phyloP scores from a whole-genome alignment of 1,140 invertebrate genomes.

The Aphaenogaster floridana region DNA sequence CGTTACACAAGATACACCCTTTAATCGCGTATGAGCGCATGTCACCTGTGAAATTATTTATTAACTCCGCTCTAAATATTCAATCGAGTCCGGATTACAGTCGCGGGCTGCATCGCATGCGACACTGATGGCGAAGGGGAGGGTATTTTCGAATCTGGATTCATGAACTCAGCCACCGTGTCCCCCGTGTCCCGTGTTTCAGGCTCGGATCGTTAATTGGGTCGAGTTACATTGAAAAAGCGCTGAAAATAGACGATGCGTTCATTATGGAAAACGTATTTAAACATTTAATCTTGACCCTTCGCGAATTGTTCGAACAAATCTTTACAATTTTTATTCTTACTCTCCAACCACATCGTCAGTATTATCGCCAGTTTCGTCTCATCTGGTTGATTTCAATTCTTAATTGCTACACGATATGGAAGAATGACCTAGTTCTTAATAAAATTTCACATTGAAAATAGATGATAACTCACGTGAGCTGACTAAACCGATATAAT shows the following conservation, averaged over 20 bases:
- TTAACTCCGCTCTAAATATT: conserved; percentile 42
- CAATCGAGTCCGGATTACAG: conserved; percentile 5
- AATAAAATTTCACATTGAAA: conserved; percentile 8
- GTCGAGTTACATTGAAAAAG: conserved; percentile 29
- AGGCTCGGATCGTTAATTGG: conserved; percentile 24
- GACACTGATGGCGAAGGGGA: neutral
- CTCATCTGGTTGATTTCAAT: neutral
- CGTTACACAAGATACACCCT: conserved; percentile 42
- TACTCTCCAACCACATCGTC: neutral
- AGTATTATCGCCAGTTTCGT: neutral
- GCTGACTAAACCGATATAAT: neutral
- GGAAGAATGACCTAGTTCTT: neutral
- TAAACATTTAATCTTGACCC: conserved; percentile 43
- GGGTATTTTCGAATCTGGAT: conserved; percentile 30
- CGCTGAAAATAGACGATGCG: neutral
- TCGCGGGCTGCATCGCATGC: neutral
- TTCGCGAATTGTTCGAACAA: neutral
- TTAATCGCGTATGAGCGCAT: conserved; percentile 45
- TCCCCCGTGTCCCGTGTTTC: neutral
- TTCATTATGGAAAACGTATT: conserved; percentile 14
- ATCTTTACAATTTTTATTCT: neutral
- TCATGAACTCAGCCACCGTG: neutral
- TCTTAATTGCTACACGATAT: conserved; percentile 3
- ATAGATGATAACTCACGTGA: neutral
- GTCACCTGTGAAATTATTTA: conserved; percentile 56